Percentiles rank a stretch among this genome's conserved stretches.
Evolutionary conservation across 2,888 invertebrate species (phyloP).

Genomic region (Drosophila mimetica): DNA sequence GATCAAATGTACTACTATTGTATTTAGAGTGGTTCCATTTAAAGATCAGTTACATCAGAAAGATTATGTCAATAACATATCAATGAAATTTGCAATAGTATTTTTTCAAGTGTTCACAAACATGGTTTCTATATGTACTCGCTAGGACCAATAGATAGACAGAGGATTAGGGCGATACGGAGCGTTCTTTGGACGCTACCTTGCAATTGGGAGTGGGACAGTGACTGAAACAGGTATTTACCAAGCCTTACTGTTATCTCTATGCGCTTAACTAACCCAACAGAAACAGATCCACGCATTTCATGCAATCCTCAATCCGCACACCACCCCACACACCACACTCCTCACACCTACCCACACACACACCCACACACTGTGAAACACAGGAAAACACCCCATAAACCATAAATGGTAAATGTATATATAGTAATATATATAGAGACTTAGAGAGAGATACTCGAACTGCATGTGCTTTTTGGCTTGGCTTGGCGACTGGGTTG

Average conservation of each 20-base stretch:
- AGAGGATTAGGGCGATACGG: slow-evolving; percentile 2
- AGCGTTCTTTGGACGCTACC: slow-evolving; percentile 5
- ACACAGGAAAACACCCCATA: slow-evolving; percentile 9
- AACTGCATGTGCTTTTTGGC: slow-evolving; percentile 34
- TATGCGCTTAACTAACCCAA: slow-evolving; percentile 41
- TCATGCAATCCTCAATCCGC: slow-evolving; percentile 15
- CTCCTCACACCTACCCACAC: slow-evolving; percentile 1
- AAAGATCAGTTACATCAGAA: no score
- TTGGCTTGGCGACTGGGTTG: slow-evolving; percentile 25
- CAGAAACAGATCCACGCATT: slow-evolving; percentile 26
- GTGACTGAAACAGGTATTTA: slow-evolving; percentile 44
- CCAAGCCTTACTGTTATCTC: slow-evolving; percentile 37
- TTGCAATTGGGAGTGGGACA: slow-evolving; percentile 14
- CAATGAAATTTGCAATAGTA: no score
- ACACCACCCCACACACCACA: slow-evolving; percentile 14
- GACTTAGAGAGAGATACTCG: slow-evolving; percentile 17
- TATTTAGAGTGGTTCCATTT: no score
- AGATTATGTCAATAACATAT: no score
- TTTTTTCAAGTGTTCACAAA: background rate
- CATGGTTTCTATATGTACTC: background rate
- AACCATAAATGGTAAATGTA: slow-evolving; percentile 22
- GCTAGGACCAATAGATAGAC: background rate
- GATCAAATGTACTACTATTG: background rate
- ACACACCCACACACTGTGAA: background rate
- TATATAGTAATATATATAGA: slow-evolving; percentile 11